These are phyloP conservation scores for Axis porcinus DNA, from an alignment of 2,113 vertebrate species.

Conservation along the genomic window DNA sequence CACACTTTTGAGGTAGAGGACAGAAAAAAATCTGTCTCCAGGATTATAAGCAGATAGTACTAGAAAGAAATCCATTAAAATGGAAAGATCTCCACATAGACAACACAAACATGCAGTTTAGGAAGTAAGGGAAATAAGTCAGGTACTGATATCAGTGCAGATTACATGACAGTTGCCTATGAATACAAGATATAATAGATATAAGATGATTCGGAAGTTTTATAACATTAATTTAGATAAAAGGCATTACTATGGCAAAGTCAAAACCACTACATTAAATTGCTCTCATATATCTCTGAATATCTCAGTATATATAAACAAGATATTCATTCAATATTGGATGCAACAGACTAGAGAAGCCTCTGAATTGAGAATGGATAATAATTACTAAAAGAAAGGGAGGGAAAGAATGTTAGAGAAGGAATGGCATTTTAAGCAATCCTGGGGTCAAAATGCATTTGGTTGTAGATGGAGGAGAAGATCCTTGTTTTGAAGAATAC, in stretches of 20 bases:
- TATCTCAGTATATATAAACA: conserved; percentile 42
- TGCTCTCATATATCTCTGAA: conserved; percentile 50
- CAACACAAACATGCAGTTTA: background rate
- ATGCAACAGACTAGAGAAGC: background rate
- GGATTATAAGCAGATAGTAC: background rate
- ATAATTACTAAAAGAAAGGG: background rate
- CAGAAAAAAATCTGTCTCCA: background rate
- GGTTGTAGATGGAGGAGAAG: background rate
- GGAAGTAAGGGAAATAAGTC: background rate
- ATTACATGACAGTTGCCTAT: background rate
- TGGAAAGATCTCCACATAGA: background rate
- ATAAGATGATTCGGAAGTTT: conserved; percentile 55
- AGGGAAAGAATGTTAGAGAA: background rate
- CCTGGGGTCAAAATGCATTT: background rate
- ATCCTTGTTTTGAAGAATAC: conserved; percentile 2
- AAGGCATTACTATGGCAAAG: conserved; percentile 7
- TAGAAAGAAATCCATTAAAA: background rate
- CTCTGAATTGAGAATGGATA: background rate
- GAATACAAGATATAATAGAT: background rate
- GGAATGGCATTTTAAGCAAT: background rate
- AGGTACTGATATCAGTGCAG: background rate
- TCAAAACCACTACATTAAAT: background rate
- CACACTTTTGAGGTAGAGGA: background rate
- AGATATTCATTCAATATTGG: background rate
- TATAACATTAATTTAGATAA: conserved; percentile 59